Conservation (phyloP, 2,888 invertebrate species). For the Allygus modestus region DNA sequence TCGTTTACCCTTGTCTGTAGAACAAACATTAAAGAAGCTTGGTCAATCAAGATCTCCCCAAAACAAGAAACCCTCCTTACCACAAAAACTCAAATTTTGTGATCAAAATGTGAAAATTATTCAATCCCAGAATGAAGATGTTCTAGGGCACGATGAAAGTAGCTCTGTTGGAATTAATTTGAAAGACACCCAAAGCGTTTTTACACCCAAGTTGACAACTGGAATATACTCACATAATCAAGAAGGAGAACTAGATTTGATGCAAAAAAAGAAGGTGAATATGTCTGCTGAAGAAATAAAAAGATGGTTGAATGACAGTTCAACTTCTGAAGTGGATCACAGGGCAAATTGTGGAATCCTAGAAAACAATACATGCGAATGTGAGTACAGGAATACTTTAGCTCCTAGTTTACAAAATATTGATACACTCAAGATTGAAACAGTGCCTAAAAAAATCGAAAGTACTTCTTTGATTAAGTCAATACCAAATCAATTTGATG, state of each 20-base stretch:
- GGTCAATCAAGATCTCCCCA: slow-evolving; percentile 65
- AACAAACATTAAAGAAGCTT: slow-evolving; percentile 68
- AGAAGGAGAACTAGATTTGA: slow-evolving; percentile 51
- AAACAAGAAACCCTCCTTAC: slow-evolving; percentile 65
- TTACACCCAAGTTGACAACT: not conserved
- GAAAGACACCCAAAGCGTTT: slow-evolving; percentile 1
- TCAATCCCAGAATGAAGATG: slow-evolving; percentile 2
- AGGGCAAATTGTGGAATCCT: slow-evolving; percentile 68
- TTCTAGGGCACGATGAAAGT: not conserved
- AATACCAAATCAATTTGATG: not conserved
- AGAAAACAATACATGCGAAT: slow-evolving; percentile 68
- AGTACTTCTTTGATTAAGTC: not conserved
- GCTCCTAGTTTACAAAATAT: slow-evolving; percentile 21
- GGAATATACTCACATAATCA: slow-evolving; percentile 49
- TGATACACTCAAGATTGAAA: not conserved
- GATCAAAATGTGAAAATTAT: slow-evolving; percentile 40
- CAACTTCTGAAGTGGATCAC: slow-evolving; percentile 67
- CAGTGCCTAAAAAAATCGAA: slow-evolving; percentile 5
- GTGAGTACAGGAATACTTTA: slow-evolving; percentile 65
- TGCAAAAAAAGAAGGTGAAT: slow-evolving; percentile 68
- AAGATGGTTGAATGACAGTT: slow-evolving; percentile 69
- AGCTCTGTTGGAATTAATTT: not conserved
- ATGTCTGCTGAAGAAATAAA: slow-evolving; percentile 69
- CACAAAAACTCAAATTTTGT: not conserved
- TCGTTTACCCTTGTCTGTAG: slow-evolving; percentile 68